Evolutionary conservation across 2,113 vertebrate genomes (phyloP).

Genomic region (Campylorhamphus procurvoides): DNA sequence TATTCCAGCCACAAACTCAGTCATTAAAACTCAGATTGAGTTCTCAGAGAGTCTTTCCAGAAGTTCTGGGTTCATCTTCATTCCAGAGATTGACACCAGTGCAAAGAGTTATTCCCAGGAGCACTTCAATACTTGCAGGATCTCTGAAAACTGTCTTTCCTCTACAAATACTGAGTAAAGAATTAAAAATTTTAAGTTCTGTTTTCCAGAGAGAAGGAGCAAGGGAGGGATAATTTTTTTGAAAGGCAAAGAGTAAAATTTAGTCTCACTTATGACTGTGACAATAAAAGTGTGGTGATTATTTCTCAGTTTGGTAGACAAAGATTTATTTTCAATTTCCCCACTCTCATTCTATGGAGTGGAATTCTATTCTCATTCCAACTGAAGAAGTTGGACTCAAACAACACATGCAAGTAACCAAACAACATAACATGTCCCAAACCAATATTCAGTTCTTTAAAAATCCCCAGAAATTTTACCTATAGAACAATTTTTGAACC

Average conservation of each 20-base stretch:
- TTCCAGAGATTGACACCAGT: neutral
- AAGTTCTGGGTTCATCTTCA: neutral
- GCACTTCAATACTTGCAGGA: neutral
- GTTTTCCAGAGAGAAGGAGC: neutral
- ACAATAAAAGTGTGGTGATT: neutral
- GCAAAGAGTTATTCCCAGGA: neutral
- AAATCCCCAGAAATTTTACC: neutral
- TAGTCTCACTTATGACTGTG: neutral
- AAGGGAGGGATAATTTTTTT: neutral
- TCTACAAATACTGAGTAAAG: neutral
- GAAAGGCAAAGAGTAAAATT: neutral
- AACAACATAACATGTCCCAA: neutral
- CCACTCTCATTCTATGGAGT: fast-evolving
- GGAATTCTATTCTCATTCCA: no score
- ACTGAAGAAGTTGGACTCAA: neutral
- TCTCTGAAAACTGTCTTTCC: neutral
- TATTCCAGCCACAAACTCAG: neutral
- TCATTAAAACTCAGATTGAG: neutral
- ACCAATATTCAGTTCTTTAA: neutral
- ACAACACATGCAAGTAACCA: neutral
- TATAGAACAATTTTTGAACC: neutral
- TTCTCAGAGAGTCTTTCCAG: neutral
- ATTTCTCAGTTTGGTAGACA: neutral
- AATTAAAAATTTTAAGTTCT: neutral
- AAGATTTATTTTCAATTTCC: neutral